Conservation (phyloP, 1,140 invertebrate species). For the Harpegnathos saltator region DNA sequence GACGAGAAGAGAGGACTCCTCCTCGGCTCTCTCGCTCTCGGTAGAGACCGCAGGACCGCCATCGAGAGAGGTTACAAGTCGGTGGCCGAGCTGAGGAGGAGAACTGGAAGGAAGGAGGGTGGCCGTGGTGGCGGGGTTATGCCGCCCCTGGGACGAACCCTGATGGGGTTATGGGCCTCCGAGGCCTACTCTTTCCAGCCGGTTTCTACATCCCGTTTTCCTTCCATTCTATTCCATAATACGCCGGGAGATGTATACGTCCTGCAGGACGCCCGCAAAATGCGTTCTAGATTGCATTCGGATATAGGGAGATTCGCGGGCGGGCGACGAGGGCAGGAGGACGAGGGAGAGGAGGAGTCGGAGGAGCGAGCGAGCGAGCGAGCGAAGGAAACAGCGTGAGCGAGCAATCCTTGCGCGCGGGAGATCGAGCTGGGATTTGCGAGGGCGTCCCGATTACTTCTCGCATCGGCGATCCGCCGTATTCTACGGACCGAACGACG, state of each 20-base stretch:
- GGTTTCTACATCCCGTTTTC: conserved; percentile 82
- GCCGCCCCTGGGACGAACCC: conserved; percentile 82
- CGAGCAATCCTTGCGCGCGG: conserved; percentile 71
- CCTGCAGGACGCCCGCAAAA: conserved; percentile 81
- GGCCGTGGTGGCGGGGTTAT: conserved; percentile 77
- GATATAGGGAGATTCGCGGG: conserved; percentile 79
- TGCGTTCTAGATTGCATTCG: conserved; percentile 83
- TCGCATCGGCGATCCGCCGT: conserved; percentile 73
- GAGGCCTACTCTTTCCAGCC: conserved; percentile 84
- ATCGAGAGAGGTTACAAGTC: conserved; percentile 68
- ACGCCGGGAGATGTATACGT: conserved; percentile 81
- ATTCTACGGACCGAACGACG: conserved; percentile 62
- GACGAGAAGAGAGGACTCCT: conserved; percentile 31
- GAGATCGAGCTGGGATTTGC: conserved; percentile 82
- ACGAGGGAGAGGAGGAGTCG: conserved; percentile 20
- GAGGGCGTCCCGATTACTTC: conserved; percentile 79
- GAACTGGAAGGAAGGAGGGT: conserved; percentile 45
- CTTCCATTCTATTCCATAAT: conserved; percentile 86
- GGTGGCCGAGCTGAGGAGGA: conserved; percentile 57
- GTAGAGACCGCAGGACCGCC: conserved; percentile 76
- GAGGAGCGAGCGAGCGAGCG: conserved; percentile 9
- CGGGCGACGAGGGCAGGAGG: conserved; percentile 27
- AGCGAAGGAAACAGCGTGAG: conserved; percentile 17
- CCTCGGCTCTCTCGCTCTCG: conserved; percentile 27
- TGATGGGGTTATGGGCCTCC: conserved; percentile 86